Percentiles rank a stretch among this genome's conserved stretches.
Conservation (phyloP, 2,888 invertebrate species). For the Embidobia sp. region DNA sequence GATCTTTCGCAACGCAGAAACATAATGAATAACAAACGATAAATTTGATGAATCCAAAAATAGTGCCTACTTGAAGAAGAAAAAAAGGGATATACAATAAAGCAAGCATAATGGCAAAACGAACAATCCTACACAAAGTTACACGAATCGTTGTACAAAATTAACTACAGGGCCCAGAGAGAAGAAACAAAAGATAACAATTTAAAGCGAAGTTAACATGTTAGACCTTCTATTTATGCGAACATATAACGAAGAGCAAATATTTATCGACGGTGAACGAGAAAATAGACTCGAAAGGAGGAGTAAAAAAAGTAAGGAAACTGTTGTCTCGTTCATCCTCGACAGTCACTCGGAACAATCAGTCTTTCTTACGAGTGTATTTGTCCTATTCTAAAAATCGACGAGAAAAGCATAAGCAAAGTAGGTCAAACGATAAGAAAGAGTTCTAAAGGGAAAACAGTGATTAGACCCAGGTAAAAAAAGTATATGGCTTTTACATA, state of each 20-base stretch:
- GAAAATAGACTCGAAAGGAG: neutral
- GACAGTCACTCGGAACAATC: constrained; percentile 67
- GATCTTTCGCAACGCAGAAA: constrained; percentile 62
- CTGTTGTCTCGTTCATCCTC: neutral
- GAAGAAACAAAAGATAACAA: constrained; percentile 64
- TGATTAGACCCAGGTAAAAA: constrained; percentile 49
- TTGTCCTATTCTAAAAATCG: constrained; percentile 35
- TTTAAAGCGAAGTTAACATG: constrained; percentile 57
- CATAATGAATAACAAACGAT: constrained; percentile 61
- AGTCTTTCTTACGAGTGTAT: constrained; percentile 63
- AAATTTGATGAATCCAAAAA: constrained; percentile 72
- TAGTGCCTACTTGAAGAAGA: constrained; percentile 76
- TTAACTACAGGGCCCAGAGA: constrained; percentile 78
- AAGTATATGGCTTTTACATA: constrained; percentile 58
- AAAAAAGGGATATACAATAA: constrained; percentile 35
- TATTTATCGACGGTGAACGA: neutral
- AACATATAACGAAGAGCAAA: constrained; percentile 36
- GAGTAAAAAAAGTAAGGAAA: too few species aligned
- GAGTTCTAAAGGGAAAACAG: constrained; percentile 27
- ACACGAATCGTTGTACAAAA: constrained; percentile 77
- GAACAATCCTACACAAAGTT: constrained; percentile 51
- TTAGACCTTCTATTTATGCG: constrained; percentile 73
- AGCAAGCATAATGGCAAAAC: constrained; percentile 34
- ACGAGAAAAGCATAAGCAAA: constrained; percentile 43
- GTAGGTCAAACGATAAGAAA: constrained; percentile 46